Conservation (phyloP, 2,888 invertebrate species). For the Glaucopsyche alexis region DNA sequence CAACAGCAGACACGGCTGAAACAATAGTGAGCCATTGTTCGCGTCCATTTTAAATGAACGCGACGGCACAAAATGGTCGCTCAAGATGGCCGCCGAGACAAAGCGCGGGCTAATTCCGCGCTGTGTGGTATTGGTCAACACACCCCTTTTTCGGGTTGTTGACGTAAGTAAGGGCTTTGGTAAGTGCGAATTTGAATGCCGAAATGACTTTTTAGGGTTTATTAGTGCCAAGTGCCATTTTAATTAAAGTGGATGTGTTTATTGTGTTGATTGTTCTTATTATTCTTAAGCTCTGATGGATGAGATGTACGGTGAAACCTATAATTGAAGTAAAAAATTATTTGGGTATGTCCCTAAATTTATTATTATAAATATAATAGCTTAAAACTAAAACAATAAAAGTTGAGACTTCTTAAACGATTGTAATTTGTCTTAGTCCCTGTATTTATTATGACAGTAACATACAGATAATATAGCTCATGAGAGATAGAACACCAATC, state of each 20-base stretch:
- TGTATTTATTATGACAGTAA: no score
- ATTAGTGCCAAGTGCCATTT: slow-evolving; percentile 21
- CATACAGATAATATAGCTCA: no score
- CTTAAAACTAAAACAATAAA: no score
- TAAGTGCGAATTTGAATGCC: slow-evolving; percentile 45
- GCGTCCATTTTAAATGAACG: slow-evolving; percentile 79
- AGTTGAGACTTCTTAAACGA: no score
- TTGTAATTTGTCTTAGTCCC: no score
- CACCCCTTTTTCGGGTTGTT: slow-evolving; percentile 48
- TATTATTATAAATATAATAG: no score
- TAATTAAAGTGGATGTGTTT: slow-evolving; percentile 21
- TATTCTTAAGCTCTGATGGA: no score
- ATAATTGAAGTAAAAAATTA: no score
- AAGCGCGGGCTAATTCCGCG: slow-evolving; percentile 69
- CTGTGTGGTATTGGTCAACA: slow-evolving; percentile 76
- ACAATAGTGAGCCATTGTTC: slow-evolving; percentile 73
- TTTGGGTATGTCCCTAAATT: no score
- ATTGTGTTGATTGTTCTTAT: background rate
- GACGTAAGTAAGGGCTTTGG: slow-evolving; percentile 37
- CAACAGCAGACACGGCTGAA: slow-evolving; percentile 54
- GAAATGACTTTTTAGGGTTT: slow-evolving; percentile 26
- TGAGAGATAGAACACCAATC: no score
- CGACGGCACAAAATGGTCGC: slow-evolving; percentile 65
- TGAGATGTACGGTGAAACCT: no score
- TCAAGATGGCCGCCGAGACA: slow-evolving; percentile 69